A percentile compares a stretch with the other conserved stretches of the same genome.
phyloP scores from a whole-genome alignment of 2,113 vertebrate species.

The Aix galericulata region DNA sequence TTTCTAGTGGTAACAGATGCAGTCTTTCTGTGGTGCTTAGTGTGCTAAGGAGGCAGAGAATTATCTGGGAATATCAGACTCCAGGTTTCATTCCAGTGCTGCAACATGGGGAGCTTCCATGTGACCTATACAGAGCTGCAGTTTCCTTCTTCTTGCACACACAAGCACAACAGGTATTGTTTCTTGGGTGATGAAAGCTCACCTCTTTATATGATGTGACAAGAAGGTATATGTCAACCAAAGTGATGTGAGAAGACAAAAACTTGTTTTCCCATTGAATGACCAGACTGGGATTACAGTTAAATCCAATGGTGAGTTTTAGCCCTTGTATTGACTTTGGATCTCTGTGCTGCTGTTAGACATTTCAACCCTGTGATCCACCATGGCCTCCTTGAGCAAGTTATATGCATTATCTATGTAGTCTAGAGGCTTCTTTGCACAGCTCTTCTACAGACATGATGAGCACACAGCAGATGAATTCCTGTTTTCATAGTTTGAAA shows the following conservation, averaged over 20 bases:
- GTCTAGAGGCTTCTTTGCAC: not conserved
- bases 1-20: conserved; percentile 14
- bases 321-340: not conserved
- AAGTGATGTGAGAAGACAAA: not conserved
- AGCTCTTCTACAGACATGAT: not conserved
- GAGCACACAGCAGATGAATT: not conserved
- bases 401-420: not conserved
- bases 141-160: not conserved
- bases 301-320: not conserved
- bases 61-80: not conserved
- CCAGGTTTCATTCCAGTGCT: not conserved
- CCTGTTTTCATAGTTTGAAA: not conserved
- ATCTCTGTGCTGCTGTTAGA: not conserved
- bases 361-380: not conserved
- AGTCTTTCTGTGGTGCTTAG: conserved; percentile 7
- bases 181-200: not conserved
- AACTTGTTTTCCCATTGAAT: not conserved
- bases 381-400: not conserved
- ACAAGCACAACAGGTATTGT: not conserved
- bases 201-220: rapidly evolving
- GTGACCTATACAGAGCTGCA: not conserved
- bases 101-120: not conserved
- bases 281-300: not conserved
- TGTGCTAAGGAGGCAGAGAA: not conserved
- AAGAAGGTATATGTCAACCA: not conserved